These are phyloP conservation scores for Pogonophryne albipinna DNA, from an alignment of 2,797 vertebrate genomes.

Conservation along the genomic window DNA sequence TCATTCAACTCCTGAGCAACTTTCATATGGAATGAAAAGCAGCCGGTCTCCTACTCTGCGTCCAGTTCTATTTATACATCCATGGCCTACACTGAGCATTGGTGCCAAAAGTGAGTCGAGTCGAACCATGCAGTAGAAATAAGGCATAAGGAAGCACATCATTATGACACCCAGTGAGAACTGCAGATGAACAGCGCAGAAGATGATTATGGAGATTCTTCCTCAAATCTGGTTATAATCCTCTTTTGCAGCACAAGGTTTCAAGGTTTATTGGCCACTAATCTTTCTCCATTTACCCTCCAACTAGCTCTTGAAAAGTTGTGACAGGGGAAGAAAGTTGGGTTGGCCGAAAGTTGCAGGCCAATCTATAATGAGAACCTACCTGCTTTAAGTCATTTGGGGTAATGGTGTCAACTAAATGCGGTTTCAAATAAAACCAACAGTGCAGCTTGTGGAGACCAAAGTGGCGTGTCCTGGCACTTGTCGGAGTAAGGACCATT, in stretches of 20 bases:
- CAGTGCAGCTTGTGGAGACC: constrained; percentile 50
- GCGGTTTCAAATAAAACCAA: constrained; percentile 67
- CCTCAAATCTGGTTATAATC: constrained; percentile 81
- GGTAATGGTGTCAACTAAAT: constrained; percentile 44
- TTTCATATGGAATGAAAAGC: no score
- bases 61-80: no score
- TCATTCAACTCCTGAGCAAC: no score
- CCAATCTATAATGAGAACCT: constrained; percentile 27
- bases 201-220: constrained; percentile 80
- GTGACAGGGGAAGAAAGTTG: constrained; percentile 38
- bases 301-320: constrained; percentile 62
- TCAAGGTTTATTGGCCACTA: constrained; percentile 76
- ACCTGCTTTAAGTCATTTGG: constrained; percentile 31
- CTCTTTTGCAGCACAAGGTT: constrained; percentile 72
- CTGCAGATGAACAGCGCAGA: constrained; percentile 68
- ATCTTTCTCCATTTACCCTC: constrained; percentile 75
- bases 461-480: constrained; percentile 56
- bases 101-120: no score
- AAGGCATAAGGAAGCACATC: constrained; percentile 4
- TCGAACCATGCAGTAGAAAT: no score
- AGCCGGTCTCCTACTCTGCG: no score
- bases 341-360: constrained; percentile 32
- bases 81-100: no score
- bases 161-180: constrained; percentile 48
- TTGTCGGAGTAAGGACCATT: constrained; percentile 57